A percentile compares a stretch with the other conserved stretches of the same genome.
Evolutionary conservation across 2,888 invertebrate species (phyloP).

Genomic region (Chrysolina americana): DNA sequence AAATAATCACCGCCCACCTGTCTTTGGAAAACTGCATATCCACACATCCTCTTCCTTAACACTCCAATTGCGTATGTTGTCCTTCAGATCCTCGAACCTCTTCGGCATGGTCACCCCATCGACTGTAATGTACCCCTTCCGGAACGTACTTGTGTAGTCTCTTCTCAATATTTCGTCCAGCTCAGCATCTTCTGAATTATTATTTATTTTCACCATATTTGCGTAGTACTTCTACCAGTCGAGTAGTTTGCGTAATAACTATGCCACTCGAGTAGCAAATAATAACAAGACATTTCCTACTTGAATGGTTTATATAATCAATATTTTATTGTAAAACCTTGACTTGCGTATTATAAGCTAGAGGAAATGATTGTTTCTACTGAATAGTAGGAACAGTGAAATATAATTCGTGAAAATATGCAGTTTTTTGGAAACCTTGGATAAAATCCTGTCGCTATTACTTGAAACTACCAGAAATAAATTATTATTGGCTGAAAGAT

Average conservation of each 20-base stretch:
- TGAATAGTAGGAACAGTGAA: background rate
- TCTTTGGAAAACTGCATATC: constrained; percentile 74
- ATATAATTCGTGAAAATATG: constrained; percentile 2
- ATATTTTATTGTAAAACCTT: background rate
- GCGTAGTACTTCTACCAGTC: background rate
- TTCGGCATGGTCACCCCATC: constrained; percentile 68
- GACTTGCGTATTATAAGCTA: background rate
- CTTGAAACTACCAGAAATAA: background rate
- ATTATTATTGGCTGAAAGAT: background rate
- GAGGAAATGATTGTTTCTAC: background rate
- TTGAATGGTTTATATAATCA: constrained; percentile 1
- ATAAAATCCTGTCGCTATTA: background rate
- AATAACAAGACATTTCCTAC: constrained; percentile 2
- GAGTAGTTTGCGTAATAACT: no score
- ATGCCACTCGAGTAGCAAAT: background rate
- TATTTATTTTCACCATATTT: constrained; percentile 31
- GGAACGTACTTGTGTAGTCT: constrained; percentile 60
- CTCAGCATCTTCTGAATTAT: constrained; percentile 37
- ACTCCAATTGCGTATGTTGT: constrained; percentile 69
- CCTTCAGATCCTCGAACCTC: constrained; percentile 66
- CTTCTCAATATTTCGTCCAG: constrained; percentile 57
- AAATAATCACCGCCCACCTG: constrained; percentile 66
- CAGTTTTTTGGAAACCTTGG: constrained; percentile 12
- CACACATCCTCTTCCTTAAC: constrained; percentile 72
- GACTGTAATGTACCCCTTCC: constrained; percentile 58